phyloP scores from a whole-genome alignment of 1,140 invertebrate genomes.

The Neodiprion pinetum region DNA sequence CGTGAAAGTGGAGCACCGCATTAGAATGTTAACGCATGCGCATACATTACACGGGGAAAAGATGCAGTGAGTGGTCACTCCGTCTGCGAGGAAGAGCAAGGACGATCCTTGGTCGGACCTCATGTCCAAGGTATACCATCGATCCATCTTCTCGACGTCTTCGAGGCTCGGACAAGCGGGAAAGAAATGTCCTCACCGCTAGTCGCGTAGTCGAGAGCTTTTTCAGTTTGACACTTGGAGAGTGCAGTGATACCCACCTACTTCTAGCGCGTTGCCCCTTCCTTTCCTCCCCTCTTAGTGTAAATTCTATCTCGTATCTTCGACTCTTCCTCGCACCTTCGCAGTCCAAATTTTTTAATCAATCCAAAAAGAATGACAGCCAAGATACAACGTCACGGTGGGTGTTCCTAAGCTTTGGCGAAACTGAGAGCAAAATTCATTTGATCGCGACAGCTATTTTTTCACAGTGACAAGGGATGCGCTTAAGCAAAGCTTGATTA shows the following conservation, averaged over 20 bases:
- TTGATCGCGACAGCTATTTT: too few species aligned
- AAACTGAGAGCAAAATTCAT: too few species aligned
- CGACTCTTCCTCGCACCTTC: too few species aligned
- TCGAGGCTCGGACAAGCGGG: slow-evolving; percentile 5
- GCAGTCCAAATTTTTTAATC: too few species aligned
- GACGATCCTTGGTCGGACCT: slow-evolving; percentile 6
- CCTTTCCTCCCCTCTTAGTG: not conserved
- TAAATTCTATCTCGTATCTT: too few species aligned
- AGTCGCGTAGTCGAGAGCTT: slow-evolving; percentile 10
- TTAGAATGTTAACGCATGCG: slow-evolving; percentile 16
- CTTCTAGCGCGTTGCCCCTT: not conserved
- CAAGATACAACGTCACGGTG: too few species aligned
- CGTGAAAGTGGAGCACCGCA: slow-evolving; percentile 14
- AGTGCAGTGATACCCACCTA: slow-evolving; percentile 1
- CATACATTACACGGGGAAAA: not conserved
- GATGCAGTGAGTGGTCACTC: slow-evolving; percentile 17
- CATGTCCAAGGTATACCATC: slow-evolving; percentile 9
- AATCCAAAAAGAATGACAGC: too few species aligned
- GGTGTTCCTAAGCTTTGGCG: too few species aligned
- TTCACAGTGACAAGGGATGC: too few species aligned
- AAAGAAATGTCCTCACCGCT: slow-evolving; percentile 10
- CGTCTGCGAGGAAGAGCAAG: not conserved
- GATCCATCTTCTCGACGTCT: slow-evolving; percentile 12
- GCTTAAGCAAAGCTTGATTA: too few species aligned
- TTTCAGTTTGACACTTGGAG: slow-evolving; percentile 9